Conservation (phyloP, 1,140 invertebrate species). For the Drosophila baimaii region DNA sequence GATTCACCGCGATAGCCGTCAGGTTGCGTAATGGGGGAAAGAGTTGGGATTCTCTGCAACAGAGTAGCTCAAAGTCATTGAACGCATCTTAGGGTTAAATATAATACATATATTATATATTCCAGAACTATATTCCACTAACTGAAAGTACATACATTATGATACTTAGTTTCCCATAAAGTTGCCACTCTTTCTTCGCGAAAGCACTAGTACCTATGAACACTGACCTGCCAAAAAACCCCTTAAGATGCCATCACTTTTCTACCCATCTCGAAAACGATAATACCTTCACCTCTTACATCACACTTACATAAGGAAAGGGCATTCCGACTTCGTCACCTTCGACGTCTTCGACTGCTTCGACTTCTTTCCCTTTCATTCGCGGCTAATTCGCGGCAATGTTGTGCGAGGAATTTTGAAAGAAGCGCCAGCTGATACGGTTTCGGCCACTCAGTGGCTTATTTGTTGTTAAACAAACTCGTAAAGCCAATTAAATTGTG, state of each 20-base stretch:
- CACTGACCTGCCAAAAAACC: background rate
- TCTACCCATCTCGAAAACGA: conserved; percentile 5
- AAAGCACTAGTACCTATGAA: too few species aligned
- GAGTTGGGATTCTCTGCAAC: too few species aligned
- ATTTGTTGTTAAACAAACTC: conserved; percentile 37
- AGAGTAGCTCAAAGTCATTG: too few species aligned
- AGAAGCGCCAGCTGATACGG: conserved; percentile 31
- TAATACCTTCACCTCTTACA: conserved; percentile 29
- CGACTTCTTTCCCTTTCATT: too few species aligned
- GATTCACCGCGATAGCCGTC: conserved; percentile 39
- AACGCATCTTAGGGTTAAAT: too few species aligned
- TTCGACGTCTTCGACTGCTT: too few species aligned
- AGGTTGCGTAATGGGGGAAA: conserved; percentile 27
- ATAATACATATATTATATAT: too few species aligned
- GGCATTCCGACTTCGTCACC: conserved; percentile 34
- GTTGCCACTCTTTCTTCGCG: too few species aligned
- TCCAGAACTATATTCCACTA: too few species aligned
- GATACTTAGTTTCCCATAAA: too few species aligned
- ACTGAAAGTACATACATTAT: too few species aligned
- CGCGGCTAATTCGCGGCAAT: conserved; percentile 26
- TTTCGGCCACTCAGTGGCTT: conserved; percentile 28
- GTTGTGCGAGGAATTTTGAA: conserved; percentile 43
- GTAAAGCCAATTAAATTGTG: conserved; percentile 56
- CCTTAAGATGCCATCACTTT: background rate
- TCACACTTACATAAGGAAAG: conserved; percentile 27